Evolutionary conservation across 2,888 invertebrate genomes (phyloP).

Genomic region (Melieria omissa): DNA sequence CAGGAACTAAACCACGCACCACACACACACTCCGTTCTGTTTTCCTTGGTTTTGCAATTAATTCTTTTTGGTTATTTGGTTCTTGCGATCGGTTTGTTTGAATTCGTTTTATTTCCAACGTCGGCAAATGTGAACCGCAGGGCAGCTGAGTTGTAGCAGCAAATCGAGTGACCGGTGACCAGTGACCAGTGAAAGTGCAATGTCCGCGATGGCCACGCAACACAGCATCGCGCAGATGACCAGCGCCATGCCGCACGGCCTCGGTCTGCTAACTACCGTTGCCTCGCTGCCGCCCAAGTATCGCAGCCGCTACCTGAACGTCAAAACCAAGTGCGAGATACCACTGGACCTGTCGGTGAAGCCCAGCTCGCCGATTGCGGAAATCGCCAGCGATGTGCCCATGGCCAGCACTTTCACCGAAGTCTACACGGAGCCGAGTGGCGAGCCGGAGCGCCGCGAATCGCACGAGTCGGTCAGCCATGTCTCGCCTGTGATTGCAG

Average conservation of each 20-base stretch:
- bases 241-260: conserved; percentile 58
- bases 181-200: conserved; percentile 44
- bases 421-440: conserved; percentile 52
- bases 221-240: conserved; percentile 33
- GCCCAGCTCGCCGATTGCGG: conserved; percentile 48
- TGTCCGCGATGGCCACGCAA: conserved; percentile 32
- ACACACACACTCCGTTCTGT: conserved; percentile 33
- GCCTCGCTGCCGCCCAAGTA: conserved; percentile 66
- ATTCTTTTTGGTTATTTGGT: conserved; percentile 37
- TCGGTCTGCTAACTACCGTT: conserved; percentile 65
- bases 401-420: conserved; percentile 57
- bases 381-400: conserved; percentile 52
- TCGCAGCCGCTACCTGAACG: conserved; percentile 65
- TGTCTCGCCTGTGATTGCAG: not conserved
- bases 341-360: conserved; percentile 84
- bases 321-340: conserved; percentile 63
- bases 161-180: conserved; percentile 46
- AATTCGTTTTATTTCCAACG: conserved; percentile 26
- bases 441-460: not conserved
- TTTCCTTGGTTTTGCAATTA: conserved; percentile 6
- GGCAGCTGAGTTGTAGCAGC: conserved; percentile 22
- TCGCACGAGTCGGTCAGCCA: not conserved
- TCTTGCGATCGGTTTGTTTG: conserved; percentile 15
- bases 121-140: conserved; percentile 18
- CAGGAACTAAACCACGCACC: conserved; percentile 44